These are phyloP conservation scores for Galendromus occidentalis DNA, from an alignment of 1,140 invertebrate genomes.

Conservation along the genomic window DNA sequence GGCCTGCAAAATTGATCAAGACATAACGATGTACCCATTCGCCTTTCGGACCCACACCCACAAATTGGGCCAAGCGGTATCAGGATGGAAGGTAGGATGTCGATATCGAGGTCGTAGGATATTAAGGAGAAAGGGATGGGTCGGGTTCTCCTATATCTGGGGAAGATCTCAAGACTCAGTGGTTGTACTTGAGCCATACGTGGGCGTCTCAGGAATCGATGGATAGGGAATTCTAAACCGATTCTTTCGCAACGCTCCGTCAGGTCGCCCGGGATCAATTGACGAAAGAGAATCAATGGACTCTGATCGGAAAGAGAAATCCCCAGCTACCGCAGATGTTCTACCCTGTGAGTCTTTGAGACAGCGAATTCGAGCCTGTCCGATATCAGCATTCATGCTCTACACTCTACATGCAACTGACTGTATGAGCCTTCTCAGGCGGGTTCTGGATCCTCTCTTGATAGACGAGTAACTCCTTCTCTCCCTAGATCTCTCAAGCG, in stretches of 20 bases:
- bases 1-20: constrained; percentile 53
- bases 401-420: neutral
- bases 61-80: constrained; percentile 57
- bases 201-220: neutral
- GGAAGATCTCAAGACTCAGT: neutral
- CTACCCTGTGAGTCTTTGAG: neutral
- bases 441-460: too few species aligned
- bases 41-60: constrained; percentile 90
- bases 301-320: constrained; percentile 66
- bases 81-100: constrained; percentile 67
- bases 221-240: constrained; percentile 18
- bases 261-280: neutral
- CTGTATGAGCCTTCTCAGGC: too few species aligned
- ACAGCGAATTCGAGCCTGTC: too few species aligned
- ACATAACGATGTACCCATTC: constrained; percentile 73
- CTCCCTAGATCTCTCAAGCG: constrained; percentile 70
- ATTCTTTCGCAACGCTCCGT: constrained; percentile 16
- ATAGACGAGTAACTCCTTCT: constrained; percentile 12
- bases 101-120: constrained; percentile 26
- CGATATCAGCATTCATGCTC: too few species aligned
- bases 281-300: constrained; percentile 41
- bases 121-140: too few species aligned
- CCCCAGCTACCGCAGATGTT: constrained; percentile 59
- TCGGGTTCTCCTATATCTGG: neutral
- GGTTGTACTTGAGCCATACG: neutral